Conservation (phyloP, 2,888 invertebrate species). For the Ceraclea dissimilis region DNA sequence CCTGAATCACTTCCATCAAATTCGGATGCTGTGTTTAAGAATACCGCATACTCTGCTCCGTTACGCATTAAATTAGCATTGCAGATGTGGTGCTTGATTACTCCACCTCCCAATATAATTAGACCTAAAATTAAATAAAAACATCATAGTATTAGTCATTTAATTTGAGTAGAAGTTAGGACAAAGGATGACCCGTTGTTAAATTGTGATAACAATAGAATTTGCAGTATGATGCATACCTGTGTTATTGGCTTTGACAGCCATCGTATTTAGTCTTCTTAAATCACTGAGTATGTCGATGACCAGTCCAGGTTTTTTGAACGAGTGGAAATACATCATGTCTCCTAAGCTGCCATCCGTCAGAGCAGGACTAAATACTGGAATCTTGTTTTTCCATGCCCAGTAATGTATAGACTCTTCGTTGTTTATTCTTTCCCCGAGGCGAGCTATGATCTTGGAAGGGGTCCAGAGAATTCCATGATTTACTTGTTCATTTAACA, state of each 20-base stretch:
- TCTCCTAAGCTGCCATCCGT: conserved; percentile 98
- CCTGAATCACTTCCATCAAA: conserved; percentile 98
- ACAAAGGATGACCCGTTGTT: too few relatives aligned
- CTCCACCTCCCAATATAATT: conserved; percentile 92
- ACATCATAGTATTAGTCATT: too few relatives aligned
- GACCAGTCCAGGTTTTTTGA: conserved; percentile 82
- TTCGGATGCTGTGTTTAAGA: conserved; percentile 90
- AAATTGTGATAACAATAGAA: too few relatives aligned
- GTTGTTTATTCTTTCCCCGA: conserved; percentile 88
- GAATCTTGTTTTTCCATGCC: conserved; percentile 94
- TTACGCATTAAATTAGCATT: conserved; percentile 99
- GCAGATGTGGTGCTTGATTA: conserved; percentile 98
- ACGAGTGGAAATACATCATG: conserved; percentile 99
- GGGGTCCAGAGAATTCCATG: conserved; percentile 82
- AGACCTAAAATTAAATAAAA: conserved; percentile 50
- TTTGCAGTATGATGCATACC: too few relatives aligned
- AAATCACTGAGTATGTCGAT: conserved; percentile 92
- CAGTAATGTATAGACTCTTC: conserved; percentile 92
- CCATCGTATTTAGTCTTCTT: conserved; percentile 83
- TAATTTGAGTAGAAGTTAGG: too few relatives aligned
- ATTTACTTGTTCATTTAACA: conserved; percentile 79
- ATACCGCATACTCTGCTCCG: conserved; percentile 93
- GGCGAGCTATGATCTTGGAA: conserved; percentile 66
- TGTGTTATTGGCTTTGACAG: conserved; percentile 85
- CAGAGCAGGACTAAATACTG: conserved; percentile 93